Evolutionary conservation across 2,888 invertebrate genomes (phyloP), one percentile per base, ranked within the genome.

Genomic region (Arenicola marina): DNA sequence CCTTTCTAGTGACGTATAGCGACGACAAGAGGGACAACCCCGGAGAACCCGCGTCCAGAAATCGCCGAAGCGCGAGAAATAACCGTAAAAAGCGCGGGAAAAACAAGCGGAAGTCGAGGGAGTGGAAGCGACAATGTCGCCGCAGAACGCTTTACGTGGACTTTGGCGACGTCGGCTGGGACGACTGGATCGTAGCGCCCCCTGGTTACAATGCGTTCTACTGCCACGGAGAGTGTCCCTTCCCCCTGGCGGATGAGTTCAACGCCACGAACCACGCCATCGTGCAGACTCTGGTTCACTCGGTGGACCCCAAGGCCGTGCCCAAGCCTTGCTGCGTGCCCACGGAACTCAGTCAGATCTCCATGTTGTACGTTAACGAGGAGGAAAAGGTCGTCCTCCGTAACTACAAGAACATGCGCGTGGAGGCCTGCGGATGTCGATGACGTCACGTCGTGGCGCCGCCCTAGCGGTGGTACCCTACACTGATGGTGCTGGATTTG

Each of bases 251-350:
- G 60, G 93, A 95, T 75, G 93, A 96, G 84, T 86, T 97, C 68
- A 99, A 99, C 86, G 92, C 96, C 73, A 97, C 98, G 59, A 99
- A 99, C 85, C 99, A 99, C 86, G 99, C 98, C 72, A 95, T 98
- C 76, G 93, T 99, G 24, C 72, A 71, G 57, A 61, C 61, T 21
- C 56, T 65, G 15, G 70, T 70, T n/a, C 59, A 71, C 44, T 62
- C 63, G 2, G 45, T 70, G 48, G 59, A 62, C 56, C 94, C 95
- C 70, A 89, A 88, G 75, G 88, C 89, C 70, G 96, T 95, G 81
- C 97, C 98, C 56, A 92, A 92, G 84, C 92, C 97, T 69, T 98
- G 98, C 86, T 99, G 99, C 86, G 94, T 98, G 64, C 97, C 98
- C 51, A 96, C 96, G 66, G 91, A 93, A 81, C 89, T 97, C 68